These are phyloP conservation scores for Drosophila lini DNA, from an alignment of 1,140 invertebrate genomes.

Conservation along the genomic window DNA sequence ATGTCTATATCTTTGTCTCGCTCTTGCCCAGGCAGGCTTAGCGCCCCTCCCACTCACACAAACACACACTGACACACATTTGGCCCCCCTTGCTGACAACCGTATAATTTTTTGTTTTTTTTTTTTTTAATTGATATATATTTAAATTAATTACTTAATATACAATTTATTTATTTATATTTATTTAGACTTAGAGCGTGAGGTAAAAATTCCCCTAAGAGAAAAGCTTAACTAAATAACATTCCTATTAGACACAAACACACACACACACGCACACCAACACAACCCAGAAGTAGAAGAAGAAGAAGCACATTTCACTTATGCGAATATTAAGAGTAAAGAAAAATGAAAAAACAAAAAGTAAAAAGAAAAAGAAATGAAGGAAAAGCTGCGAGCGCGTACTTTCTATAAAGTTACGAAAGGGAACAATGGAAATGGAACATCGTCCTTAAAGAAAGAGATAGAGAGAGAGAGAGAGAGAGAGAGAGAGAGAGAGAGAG, in stretches of 20 bases:
- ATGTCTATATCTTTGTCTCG: constrained; percentile 49
- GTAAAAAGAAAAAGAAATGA: constrained; percentile 32
- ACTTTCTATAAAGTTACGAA: constrained; percentile 84
- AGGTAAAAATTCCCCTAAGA: constrained; percentile 60
- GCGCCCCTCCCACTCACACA: constrained; percentile 27
- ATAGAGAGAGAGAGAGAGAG: constrained; percentile 6
- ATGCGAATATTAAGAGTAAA: constrained; percentile 52
- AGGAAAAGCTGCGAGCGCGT: constrained; percentile 55
- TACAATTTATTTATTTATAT: constrained; percentile 83
- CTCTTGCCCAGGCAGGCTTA: constrained; percentile 34
- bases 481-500: constrained; percentile 3
- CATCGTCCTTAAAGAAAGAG: constrained; percentile 10
- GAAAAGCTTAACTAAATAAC: constrained; percentile 28
- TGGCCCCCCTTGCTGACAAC: constrained; percentile 56
- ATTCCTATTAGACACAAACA: constrained; percentile 21
- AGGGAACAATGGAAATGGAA: constrained; percentile 35
- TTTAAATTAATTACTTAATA: constrained; percentile 70
- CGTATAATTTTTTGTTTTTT: constrained; percentile 79
- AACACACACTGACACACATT: constrained; percentile 14
- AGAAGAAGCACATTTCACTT: constrained; percentile 48
- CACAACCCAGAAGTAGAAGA: constrained; percentile 29
- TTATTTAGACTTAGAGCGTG: constrained; percentile 75
- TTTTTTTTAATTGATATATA: constrained; percentile 66
- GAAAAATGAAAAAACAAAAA: constrained; percentile 21
- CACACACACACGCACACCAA: constrained; percentile 6